phyloP scores from a whole-genome alignment of 2,113 vertebrate genomes.

The Aplodontia rufa region DNA sequence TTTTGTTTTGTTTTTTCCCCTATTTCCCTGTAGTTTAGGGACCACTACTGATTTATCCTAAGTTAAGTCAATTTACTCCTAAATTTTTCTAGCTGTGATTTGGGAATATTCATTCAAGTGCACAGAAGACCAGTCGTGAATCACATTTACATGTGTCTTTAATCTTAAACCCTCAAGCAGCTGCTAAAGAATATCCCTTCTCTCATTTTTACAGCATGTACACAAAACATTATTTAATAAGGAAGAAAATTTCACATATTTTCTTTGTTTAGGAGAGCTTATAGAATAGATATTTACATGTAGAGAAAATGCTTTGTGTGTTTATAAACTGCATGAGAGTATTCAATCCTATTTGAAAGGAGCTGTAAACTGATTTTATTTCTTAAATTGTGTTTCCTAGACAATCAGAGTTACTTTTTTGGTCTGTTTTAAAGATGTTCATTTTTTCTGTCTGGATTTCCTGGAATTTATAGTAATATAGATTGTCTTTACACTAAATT shows the following conservation, averaged over 20 bases:
- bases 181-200: not conserved
- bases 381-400: constrained; percentile 47
- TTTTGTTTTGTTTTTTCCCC: too few relatives aligned
- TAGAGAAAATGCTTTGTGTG: not conserved
- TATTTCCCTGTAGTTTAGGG: constrained; percentile 13
- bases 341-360: constrained; percentile 36
- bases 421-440: not conserved
- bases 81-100: constrained; percentile 46
- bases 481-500: not conserved
- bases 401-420: constrained; percentile 24
- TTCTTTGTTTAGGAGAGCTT: not conserved
- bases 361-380: constrained; percentile 24
- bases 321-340: not conserved
- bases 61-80: constrained; percentile 47
- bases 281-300: not conserved
- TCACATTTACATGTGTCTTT: constrained; percentile 18
- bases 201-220: constrained; percentile 10
- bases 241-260: constrained; percentile 11
- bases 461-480: not conserved
- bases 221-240: constrained; percentile 32
- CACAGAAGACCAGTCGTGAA: not conserved
- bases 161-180: constrained; percentile 19
- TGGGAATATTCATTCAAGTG: constrained; percentile 1
- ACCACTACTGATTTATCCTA: constrained; percentile 26
- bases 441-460: constrained; percentile 19